These are phyloP conservation scores for Kryptolebias marmoratus DNA, from an alignment of 2,113 vertebrate genomes.

Conservation along the genomic window DNA sequence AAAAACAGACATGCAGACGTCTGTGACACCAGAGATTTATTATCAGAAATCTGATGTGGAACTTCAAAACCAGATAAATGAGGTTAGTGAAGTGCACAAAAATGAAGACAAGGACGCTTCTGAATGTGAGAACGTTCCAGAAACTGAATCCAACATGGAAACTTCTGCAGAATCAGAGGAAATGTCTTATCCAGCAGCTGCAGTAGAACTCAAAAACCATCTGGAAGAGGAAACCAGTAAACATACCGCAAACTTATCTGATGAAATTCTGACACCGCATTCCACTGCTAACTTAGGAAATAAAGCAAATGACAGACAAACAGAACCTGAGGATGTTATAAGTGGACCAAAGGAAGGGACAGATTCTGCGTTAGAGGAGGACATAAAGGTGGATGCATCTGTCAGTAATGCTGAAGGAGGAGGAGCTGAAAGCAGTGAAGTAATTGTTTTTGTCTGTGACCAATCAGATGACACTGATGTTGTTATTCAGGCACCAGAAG, in stretches of 20 bases:
- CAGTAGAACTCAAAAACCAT: conserved; percentile 21
- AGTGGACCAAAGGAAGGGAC: conserved; percentile 34
- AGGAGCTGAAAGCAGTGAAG: conserved; percentile 37
- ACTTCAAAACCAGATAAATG: background rate
- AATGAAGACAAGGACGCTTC: conserved; percentile 5
- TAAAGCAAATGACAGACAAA: conserved; percentile 5
- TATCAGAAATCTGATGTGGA: conserved; percentile 9
- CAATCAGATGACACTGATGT: conserved; percentile 32
- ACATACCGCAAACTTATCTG: background rate
- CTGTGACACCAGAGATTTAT: conserved; percentile 5
- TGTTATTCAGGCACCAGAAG: conserved; percentile 40
- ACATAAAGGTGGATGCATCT: conserved; percentile 2
- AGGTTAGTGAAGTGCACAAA: background rate
- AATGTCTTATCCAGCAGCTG: conserved; percentile 16
- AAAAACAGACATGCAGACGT: conserved; percentile 20
- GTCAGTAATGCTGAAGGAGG: conserved; percentile 27
- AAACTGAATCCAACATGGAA: conserved; percentile 16
- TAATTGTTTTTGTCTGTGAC: conserved; percentile 48
- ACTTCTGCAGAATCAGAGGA: conserved; percentile 2
- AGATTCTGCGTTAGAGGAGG: conserved; percentile 24
- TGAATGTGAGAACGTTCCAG: conserved; percentile 16
- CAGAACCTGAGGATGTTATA: conserved; percentile 17
- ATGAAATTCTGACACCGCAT: conserved; percentile 14
- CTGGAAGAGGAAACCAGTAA: conserved; percentile 11
- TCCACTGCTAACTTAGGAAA: conserved; percentile 15